Percentiles rank a stretch among this genome's conserved stretches.
Evolutionary conservation across 2,113 vertebrate species (phyloP).

Genomic region (Pagrus major): DNA sequence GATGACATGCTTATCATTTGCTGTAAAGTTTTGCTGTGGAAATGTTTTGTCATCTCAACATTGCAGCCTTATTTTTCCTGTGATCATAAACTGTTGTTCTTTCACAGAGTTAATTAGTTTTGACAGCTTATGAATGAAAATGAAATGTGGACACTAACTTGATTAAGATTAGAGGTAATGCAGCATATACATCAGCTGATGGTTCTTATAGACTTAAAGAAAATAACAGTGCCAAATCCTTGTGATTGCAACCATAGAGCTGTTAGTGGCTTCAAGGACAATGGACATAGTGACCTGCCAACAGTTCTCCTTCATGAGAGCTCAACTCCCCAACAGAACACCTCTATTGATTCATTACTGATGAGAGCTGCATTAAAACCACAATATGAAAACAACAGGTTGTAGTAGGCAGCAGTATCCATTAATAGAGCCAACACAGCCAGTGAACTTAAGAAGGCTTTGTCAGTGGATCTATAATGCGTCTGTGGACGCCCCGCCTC

Average conservation of each 20-base stretch:
- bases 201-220: not conserved
- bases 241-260: not conserved
- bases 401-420: conserved; percentile 4
- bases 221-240: not conserved
- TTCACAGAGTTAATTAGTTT: not conserved
- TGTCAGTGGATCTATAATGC: conserved; percentile 41
- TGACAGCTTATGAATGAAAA: not conserved
- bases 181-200: not conserved
- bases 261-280: not conserved
- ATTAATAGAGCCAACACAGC: conserved; percentile 6
- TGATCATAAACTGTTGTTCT: not conserved
- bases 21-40: not conserved
- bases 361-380: not conserved
- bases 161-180: not conserved
- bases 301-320: not conserved
- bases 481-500: conserved; percentile 49
- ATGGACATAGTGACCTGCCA: not conserved
- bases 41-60: not conserved
- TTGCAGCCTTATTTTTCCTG: not conserved
- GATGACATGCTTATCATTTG: too few species aligned
- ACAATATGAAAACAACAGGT: not conserved
- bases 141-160: not conserved
- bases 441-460: conserved; percentile 46
- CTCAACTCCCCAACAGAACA: not conserved
- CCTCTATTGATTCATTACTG: not conserved